Conservation (phyloP, 2,888 invertebrate genomes). For the Anagyrus pseudococci region DNA sequence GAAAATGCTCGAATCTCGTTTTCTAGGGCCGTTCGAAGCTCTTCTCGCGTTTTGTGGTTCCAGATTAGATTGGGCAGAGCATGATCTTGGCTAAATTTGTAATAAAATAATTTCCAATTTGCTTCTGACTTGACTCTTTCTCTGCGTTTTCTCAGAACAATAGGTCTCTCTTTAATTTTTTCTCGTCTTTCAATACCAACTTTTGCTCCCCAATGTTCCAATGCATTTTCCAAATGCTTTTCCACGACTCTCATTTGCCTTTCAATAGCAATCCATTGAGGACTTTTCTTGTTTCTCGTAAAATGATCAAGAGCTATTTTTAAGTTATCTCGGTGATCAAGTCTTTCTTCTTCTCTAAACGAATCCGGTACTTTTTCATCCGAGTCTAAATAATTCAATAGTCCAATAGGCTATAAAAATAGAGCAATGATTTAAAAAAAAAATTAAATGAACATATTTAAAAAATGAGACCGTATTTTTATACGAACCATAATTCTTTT, state of each 20-base stretch:
- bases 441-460: background rate
- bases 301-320: conserved; percentile 88
- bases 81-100: conserved; percentile 93
- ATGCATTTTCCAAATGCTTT: conserved; percentile 78
- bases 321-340: conserved; percentile 90
- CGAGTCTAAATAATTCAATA: conserved; percentile 88
- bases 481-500: conserved; percentile 81
- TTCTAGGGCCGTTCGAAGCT: conserved; percentile 89
- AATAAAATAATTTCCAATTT: conserved; percentile 95
- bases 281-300: conserved; percentile 71
- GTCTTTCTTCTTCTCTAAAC: conserved; percentile 73
- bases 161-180: conserved; percentile 79
- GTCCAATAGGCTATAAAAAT: conserved; percentile 81
- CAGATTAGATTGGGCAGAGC: conserved; percentile 96
- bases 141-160: conserved; percentile 88
- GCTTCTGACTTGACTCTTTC: conserved; percentile 86
- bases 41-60: conserved; percentile 98
- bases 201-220: conserved; percentile 76
- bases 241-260: conserved; percentile 79
- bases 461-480: background rate
- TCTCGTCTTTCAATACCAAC: conserved; percentile 69
- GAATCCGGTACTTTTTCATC: conserved; percentile 81
- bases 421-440: background rate
- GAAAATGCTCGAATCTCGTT: conserved; percentile 91
- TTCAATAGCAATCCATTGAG: conserved; percentile 76